Evolutionary conservation across 37 sponge, comb jelly and placozoan genomes (phyloP).

Genomic region (Ephydatia muelleri): DNA sequence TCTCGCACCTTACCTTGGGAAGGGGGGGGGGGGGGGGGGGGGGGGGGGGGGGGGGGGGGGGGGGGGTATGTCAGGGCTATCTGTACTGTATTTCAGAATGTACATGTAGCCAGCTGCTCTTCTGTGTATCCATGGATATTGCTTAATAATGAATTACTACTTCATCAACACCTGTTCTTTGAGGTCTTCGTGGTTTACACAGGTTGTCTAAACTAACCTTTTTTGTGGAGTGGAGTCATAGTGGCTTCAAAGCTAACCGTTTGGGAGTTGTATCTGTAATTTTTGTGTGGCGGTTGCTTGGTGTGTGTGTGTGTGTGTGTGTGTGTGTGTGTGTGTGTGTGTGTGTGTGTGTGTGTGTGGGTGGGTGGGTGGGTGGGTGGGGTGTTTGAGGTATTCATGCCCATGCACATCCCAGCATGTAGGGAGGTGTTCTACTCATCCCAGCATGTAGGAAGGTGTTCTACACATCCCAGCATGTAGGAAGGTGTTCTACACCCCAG

Average conservation of each 20-base stretch:
- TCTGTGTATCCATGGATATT: no score
- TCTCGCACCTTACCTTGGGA: no score
- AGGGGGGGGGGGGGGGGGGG: no score
- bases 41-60: no score
- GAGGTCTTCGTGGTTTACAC: not conserved
- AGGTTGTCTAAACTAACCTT: not conserved
- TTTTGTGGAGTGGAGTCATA: no score
- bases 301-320: not conserved
- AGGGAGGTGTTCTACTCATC: not conserved
- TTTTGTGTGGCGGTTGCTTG: not conserved
- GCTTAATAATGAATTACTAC: not conserved
- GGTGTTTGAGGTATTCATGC: not conserved
- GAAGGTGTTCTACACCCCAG: no score
- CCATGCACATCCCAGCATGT: not conserved
- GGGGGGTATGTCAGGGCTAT: no score
- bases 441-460: no score
- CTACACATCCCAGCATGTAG: no score
- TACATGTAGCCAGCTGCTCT: no score
- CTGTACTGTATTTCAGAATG: no score
- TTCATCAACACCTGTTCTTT: not conserved
- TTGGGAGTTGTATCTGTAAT: not conserved
- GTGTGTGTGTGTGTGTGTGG: not conserved
- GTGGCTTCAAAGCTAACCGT: not conserved
- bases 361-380: slow-evolving; percentile 27
- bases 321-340: slow-evolving; percentile 14